Conservation (phyloP, 2,797 vertebrate species). For the Phyllotis vaccarum region DNA sequence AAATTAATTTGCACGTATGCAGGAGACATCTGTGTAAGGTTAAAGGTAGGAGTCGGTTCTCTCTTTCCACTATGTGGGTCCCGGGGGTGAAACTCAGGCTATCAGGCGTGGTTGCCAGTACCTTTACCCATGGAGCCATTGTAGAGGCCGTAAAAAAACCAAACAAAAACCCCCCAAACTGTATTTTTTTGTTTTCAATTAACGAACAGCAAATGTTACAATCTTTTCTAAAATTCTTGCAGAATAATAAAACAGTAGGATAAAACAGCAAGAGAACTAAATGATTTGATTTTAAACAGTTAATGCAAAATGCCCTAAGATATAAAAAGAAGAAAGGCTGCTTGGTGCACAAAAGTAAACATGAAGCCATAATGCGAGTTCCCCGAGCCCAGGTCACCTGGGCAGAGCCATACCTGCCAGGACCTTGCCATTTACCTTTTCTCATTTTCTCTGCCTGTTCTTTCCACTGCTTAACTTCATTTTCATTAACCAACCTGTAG, state of each 20-base stretch:
- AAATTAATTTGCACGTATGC: not conserved
- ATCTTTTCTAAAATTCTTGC: slow-evolving; percentile 41
- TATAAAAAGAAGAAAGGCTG: not conserved
- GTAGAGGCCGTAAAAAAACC: not conserved
- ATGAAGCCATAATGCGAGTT: not conserved
- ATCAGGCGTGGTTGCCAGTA: not conserved
- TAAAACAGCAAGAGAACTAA: slow-evolving; percentile 41
- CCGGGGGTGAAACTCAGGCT: not conserved
- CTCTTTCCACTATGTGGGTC: not conserved
- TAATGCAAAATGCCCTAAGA: slow-evolving; percentile 5
- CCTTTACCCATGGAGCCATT: not conserved
- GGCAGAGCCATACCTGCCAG: not conserved
- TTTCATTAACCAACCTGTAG: slow-evolving; percentile 98
- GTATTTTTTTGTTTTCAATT: not conserved
- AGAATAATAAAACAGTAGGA: slow-evolving; percentile 39
- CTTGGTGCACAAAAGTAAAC: not conserved
- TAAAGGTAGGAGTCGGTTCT: not conserved
- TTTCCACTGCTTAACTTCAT: slow-evolving; percentile 99
- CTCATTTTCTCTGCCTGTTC: slow-evolving; percentile 99
- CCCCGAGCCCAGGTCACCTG: not conserved
- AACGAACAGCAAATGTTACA: not conserved
- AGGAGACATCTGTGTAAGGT: not conserved
- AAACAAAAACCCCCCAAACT: not conserved
- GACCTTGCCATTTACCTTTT: slow-evolving; percentile 91
- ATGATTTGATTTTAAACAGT: slow-evolving; percentile 17